Percentiles rank a stretch among this genome's conserved stretches.
phyloP scores from a whole-genome alignment of 2,888 invertebrate species.

The Eupithecia abbreviata region DNA sequence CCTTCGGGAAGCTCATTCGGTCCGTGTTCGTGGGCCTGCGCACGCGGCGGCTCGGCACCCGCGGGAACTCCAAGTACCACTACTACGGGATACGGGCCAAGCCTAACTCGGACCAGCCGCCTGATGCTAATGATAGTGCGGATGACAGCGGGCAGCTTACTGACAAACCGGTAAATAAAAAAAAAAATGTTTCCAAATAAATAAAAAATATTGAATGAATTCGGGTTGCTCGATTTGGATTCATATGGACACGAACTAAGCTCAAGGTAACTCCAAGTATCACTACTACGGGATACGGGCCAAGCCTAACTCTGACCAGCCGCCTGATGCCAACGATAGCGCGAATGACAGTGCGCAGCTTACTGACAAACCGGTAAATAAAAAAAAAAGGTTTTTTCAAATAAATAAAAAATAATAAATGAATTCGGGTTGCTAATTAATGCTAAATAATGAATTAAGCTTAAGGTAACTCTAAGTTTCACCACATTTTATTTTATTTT shows the following conservation, averaged over 20 bases:
- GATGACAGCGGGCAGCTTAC: slow-evolving; percentile 54
- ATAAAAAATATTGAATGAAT: background rate
- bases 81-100: slow-evolving; percentile 99
- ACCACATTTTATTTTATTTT: too few species aligned
- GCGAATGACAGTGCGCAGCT: too few species aligned
- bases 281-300: too few species aligned
- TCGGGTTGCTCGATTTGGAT: background rate
- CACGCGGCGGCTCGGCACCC: slow-evolving; percentile 97
- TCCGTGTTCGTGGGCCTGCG: slow-evolving; percentile 98
- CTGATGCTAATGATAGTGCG: slow-evolving; percentile 33
- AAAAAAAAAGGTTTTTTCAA: too few species aligned
- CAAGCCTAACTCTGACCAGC: too few species aligned
- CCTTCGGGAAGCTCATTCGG: slow-evolving; percentile 99
- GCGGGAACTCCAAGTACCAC: slow-evolving; percentile 99
- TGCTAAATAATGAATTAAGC: too few species aligned
- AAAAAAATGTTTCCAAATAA: background rate
- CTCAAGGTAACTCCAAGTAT: background rate
- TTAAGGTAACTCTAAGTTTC: too few species aligned
- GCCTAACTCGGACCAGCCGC: slow-evolving; percentile 60
- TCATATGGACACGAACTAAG: background rate
- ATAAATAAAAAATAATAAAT: too few species aligned
- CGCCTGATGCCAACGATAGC: too few species aligned
- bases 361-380: too few species aligned
- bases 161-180: slow-evolving; percentile 53
- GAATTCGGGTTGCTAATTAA: too few species aligned